Evolutionary conservation across 2,888 invertebrate genomes (phyloP), one percentile per base, ranked within the genome.

Genomic region (Lasioglossum calceatum): DNA sequence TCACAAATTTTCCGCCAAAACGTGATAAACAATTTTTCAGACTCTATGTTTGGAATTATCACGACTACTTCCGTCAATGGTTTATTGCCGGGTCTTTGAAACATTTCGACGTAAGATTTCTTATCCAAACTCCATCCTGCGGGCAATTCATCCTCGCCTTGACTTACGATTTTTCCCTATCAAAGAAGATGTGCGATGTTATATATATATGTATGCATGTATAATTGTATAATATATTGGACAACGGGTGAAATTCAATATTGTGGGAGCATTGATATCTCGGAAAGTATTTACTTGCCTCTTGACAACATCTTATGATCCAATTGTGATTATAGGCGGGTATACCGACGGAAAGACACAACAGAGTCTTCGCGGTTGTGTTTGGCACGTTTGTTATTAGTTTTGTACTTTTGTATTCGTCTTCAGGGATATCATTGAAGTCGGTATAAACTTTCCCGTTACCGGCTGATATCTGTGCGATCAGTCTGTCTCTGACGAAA

Each of bases 361-460:
- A 96, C 89, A 98, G 96, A 94, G 97, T 97, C 93, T 98, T 98
- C 16, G 97, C 97, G 0, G 98, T 98, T 79, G 97, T 96, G 91
- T 97, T 97, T 67, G 97, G 97, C 27, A 97, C 96, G 14, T 97
- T 97, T 0, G 98, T 97, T 81, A 98, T 96, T 58, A 97, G 95
- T 90, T 96, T 96, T 88, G 96, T 96, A 1, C 95, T 95, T 0
- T 95, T 91, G 91, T 97, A 97, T 81, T 96, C 96, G 82, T 94
- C 96, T 88, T 95, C 95, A 93, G 97, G 95, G 82, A 97, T 95
- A 89, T 96, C 96, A 90, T 96, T 96, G 73, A 95, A 95, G 14
- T 96, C 91, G 0, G 96, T 96, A 88, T 97, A 96, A 0, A 97
- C 96, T 8, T 94, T 95, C 0, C 97, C 97, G 0, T 97, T 97